Evolutionary conservation across 2,797 vertebrate species (phyloP).

Genomic region (Chelon labrosus): DNA sequence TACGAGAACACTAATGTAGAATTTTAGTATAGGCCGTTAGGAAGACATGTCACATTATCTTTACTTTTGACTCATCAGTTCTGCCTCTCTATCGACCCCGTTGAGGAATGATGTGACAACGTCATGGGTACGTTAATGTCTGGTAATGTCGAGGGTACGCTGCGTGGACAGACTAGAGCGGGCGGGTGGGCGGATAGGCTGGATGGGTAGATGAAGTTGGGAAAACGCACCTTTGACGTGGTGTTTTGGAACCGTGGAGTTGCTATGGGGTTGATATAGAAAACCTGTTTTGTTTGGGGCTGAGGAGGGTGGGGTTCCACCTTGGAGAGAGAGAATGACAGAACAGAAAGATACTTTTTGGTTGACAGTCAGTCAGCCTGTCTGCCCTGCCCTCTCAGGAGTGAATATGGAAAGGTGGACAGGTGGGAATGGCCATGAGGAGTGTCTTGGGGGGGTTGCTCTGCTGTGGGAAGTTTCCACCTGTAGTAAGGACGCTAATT

Average conservation of each 20-base stretch:
- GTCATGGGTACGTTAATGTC: slow-evolving; percentile 74
- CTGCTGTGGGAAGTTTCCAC: slow-evolving; percentile 43
- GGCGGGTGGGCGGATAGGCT: slow-evolving; percentile 74
- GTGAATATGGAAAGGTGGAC: slow-evolving; percentile 77
- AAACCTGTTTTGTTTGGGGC: slow-evolving; percentile 91
- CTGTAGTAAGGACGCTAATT: slow-evolving; percentile 41
- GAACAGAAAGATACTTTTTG: slow-evolving; percentile 82
- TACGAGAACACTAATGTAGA: slow-evolving; percentile 18
- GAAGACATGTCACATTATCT: slow-evolving; percentile 44
- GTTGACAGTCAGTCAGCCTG: slow-evolving; percentile 77
- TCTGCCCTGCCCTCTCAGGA: slow-evolving; percentile 79
- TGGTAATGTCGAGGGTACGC: slow-evolving; percentile 71
- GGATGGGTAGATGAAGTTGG: slow-evolving; percentile 82
- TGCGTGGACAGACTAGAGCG: slow-evolving; percentile 78
- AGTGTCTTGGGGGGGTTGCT: slow-evolving; percentile 46
- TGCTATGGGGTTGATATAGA: slow-evolving; percentile 91
- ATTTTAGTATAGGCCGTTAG: slow-evolving; percentile 34
- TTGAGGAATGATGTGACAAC: slow-evolving; percentile 72
- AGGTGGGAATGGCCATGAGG: slow-evolving; percentile 76
- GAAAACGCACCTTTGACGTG: slow-evolving; percentile 88
- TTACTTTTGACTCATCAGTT: slow-evolving; percentile 81
- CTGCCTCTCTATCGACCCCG: slow-evolving; percentile 62
- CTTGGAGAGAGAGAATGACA: slow-evolving; percentile 86
- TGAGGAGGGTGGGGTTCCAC: slow-evolving; percentile 89
- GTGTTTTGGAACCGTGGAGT: slow-evolving; percentile 89